Evolutionary conservation across 2,113 vertebrate species (phyloP).

Genomic region (Leptobrachium ailaonicum): DNA sequence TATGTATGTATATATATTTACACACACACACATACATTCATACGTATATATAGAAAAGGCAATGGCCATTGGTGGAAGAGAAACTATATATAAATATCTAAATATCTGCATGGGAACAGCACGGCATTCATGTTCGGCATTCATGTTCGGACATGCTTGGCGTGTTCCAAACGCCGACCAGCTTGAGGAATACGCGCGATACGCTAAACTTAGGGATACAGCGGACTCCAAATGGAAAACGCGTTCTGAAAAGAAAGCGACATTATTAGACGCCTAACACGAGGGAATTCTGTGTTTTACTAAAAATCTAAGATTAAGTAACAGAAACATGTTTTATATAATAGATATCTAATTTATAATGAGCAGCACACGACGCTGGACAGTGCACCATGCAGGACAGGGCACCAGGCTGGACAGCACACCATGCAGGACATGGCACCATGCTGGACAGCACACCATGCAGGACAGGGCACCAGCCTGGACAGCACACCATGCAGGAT

Average conservation of each 20-base stretch:
- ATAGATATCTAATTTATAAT: too few species aligned
- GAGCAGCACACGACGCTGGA: too few species aligned
- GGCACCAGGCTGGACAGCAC: too few species aligned
- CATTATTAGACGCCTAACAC: too few species aligned
- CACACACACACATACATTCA: not conserved
- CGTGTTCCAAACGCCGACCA: constrained; percentile 7
- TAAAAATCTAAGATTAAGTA: too few species aligned
- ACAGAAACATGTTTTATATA: too few species aligned
- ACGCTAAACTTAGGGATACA: constrained; percentile 1
- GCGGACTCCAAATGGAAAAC: not conserved
- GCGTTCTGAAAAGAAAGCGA: not conserved
- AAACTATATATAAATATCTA: constrained; percentile 38
- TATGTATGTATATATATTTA: constrained; percentile 27
- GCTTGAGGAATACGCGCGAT: constrained; percentile 19
- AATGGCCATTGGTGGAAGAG: constrained; percentile 16
- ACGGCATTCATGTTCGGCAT: constrained; percentile 15
- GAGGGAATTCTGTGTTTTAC: too few species aligned
- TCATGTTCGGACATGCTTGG: constrained; percentile 16
- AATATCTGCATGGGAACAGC: constrained; percentile 26
- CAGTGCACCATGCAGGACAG: too few species aligned
- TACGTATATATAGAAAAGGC: constrained; percentile 19
- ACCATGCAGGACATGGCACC: too few species aligned
- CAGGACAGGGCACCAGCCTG: too few species aligned
- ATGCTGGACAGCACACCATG: too few species aligned
- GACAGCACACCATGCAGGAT: too few species aligned